Evolutionary conservation across 1,140 invertebrate species (phyloP), one percentile per base, ranked within the genome.

Genomic region (Drosophila kurseongensis): DNA sequence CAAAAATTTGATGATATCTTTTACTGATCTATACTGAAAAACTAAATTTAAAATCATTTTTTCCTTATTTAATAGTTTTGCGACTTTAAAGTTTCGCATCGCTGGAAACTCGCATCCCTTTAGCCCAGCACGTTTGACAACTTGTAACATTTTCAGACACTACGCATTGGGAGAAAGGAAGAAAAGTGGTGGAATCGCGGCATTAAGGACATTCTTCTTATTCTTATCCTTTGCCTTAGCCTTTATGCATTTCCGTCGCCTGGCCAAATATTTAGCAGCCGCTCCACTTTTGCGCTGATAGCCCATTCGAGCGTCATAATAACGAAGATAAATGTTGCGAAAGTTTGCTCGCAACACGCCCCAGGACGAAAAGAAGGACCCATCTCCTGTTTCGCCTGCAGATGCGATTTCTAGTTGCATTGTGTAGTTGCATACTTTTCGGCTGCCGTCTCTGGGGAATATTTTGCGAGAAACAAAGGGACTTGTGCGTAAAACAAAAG

Each of bases 231-330:
- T n/a, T n/a, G 4, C n/a, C 9, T 27, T 41, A 50, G 36, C 35
- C 55, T 14, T 16, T 55, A 18, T 45, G 16, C 50, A 40, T 40
- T 73, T 51, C 45, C 35, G 14, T 40, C 12, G 45, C 27, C 2
- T 51, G 36, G 12, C 59, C 83, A 86, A 86, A 86, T 86, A 88
- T 88, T 88, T 79, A 86, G 86, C 75, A 79, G 82, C 67, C 66
- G 80, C 76, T 89, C 75, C 55, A 75, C 54, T 83, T 77, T 69
- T 58, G 51, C 77, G 84, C 80, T 88, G 84, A 88, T 88, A 88
- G 84, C 84, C 80, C 84, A 83, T 88, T 88, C 77, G 84, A 88
- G 84, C 84, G 84, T 89, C 84, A 88, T 88, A 89, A 88, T 88
- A 88, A 88, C 84, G 84, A 88, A 89, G 84, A 88, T 88, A 88